Conservation (phyloP, 2,797 vertebrate genomes). For the Lophura swinhoii region DNA sequence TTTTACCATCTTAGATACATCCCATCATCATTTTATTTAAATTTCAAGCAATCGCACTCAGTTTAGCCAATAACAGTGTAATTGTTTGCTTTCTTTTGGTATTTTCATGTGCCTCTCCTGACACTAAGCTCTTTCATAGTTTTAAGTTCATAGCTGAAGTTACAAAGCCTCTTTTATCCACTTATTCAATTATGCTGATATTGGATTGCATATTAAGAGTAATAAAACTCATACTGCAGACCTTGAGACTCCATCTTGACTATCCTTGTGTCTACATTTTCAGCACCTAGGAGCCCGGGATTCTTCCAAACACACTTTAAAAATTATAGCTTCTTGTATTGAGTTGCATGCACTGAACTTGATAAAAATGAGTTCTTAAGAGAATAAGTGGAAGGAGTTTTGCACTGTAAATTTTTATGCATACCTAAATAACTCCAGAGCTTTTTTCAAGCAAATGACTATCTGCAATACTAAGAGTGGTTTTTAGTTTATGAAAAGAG, state of each 20-base stretch:
- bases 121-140: background rate
- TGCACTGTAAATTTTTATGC: background rate
- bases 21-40: background rate
- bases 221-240: constrained; percentile 12
- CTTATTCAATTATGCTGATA: background rate
- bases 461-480: background rate
- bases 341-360: background rate
- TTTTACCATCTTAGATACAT: background rate
- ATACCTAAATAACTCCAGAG: background rate
- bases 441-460: background rate
- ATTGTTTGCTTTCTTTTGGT: constrained; percentile 11
- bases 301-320: background rate
- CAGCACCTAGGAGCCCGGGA: background rate
- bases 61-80: background rate
- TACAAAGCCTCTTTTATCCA: background rate
- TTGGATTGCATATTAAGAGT: background rate
- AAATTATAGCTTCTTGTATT: background rate
- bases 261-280: background rate
- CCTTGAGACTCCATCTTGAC: background rate
- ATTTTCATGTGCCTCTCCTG: background rate
- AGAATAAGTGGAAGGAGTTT: background rate
- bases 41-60: background rate
- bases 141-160: background rate
- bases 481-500: background rate
- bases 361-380: background rate